Conservation (phyloP, 2,797 vertebrate genomes). For the Octomys mimax region DNA sequence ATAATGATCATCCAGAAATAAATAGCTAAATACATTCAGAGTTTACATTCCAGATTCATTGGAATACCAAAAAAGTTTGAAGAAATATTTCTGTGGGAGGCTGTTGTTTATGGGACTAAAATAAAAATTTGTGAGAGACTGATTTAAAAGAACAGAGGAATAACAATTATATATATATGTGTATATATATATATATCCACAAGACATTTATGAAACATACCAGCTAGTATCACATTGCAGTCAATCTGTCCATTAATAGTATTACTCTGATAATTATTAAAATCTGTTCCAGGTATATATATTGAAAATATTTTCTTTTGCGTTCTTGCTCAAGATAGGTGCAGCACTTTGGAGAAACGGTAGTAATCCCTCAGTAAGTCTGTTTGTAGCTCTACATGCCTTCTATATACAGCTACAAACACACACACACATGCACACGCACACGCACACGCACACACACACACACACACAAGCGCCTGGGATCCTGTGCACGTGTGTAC, state of each 20-base stretch:
- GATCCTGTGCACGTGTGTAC: slow-evolving; percentile 62
- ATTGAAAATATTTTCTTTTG: slow-evolving; percentile 91
- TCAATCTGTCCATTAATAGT: slow-evolving; percentile 86
- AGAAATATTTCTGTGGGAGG: slow-evolving; percentile 81
- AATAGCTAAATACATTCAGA: slow-evolving; percentile 90
- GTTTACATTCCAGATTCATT: slow-evolving; percentile 86
- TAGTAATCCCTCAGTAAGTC: slow-evolving; percentile 87
- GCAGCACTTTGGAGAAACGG: slow-evolving; percentile 92
- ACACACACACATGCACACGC: slow-evolving; percentile 53
- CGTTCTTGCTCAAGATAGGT: slow-evolving; percentile 92
- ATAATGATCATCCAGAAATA: slow-evolving; percentile 87
- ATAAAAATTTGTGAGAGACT: slow-evolving; percentile 79
- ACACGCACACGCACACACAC: slow-evolving; percentile 60
- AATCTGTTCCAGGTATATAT: slow-evolving; percentile 90
- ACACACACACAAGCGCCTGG: slow-evolving; percentile 66
- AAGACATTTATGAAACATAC: slow-evolving; percentile 88
- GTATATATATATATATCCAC: slow-evolving; percentile 82
- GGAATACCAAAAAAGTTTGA: slow-evolving; percentile 85
- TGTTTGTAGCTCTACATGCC: slow-evolving; percentile 87
- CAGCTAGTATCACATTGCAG: slow-evolving; percentile 85
- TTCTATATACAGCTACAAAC: slow-evolving; percentile 80
- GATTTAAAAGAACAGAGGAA: slow-evolving; percentile 81
- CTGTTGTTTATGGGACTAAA: slow-evolving; percentile 81
- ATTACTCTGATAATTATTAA: slow-evolving; percentile 89
- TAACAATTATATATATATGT: slow-evolving; percentile 82